Evolutionary conservation across 2,797 vertebrate species (phyloP), one percentile per base, ranked within the genome.

Genomic region (Gallinago nigripennis): DNA sequence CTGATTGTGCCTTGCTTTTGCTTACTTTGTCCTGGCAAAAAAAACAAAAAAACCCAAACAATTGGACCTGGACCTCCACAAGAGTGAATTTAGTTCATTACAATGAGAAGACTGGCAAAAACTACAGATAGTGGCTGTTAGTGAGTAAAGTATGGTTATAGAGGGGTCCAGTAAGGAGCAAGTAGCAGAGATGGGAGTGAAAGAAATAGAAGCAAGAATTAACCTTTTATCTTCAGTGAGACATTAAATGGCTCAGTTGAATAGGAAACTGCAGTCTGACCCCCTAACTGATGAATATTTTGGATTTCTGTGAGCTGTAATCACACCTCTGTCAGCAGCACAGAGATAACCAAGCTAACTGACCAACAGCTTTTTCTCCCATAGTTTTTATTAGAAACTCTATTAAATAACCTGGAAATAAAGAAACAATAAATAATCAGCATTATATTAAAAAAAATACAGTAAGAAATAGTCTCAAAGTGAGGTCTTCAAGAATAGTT

Each of bases 391-490:
- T 79, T 78, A 81, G 61, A 84, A 95, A 76, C 7, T 43, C 46
- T 50, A 87, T 35, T 56, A 96, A 96, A 63, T 28, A 91, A 54
- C 16, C 30, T 33, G 24, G 6, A 61, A 91, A 60, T 16, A 39
- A 41, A 72, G 56, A 39, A 82, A 45, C 8, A 51, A 16, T 25
- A 35, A 16, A n/a, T 33, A 9, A 70, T 8, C 75, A 43, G 69
- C 43, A 45, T 70, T 84, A 89, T 53, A 43, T 15, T 53, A 53
- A 53, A 18, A 37, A 73, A 81, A 86, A 37, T 12, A 19, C 21
- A 90, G 10, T 31, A 61, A 92, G 66, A 87, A 86, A 66, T 21
- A 9, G 39, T 91, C 91, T 91, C 41, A 70, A 92, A 94, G 72
- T 4, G 33, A 92, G 27, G 46, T 82, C 19, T 72, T 57, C 28